These are phyloP conservation scores for Odontothrips loti DNA, from an alignment of 2,888 invertebrate genomes.

Conservation along the genomic window DNA sequence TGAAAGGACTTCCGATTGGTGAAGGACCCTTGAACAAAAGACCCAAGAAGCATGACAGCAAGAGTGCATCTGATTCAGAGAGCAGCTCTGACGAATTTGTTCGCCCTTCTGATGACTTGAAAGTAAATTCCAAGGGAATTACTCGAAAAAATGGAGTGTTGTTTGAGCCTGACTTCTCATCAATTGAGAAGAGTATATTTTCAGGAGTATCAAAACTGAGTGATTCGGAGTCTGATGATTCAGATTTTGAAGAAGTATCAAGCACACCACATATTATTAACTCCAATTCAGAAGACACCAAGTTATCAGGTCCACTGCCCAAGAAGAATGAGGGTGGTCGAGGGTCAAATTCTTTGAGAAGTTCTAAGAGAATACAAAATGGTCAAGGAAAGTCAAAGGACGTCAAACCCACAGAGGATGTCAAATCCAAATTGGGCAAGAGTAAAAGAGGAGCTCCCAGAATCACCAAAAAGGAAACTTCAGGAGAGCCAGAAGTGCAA, in stretches of 20 bases:
- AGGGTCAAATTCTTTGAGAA: background rate
- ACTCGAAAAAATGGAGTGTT: background rate
- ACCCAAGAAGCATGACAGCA: background rate
- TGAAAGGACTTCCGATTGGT: background rate
- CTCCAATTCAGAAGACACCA: background rate
- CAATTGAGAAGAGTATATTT: background rate
- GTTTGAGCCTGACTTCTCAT: background rate
- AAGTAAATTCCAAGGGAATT: background rate
- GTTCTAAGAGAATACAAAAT: background rate
- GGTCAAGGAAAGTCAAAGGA: background rate
- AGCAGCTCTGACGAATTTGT: background rate
- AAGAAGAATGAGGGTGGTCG: background rate
- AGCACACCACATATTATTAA: no score
- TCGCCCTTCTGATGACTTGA: background rate
- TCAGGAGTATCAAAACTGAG: background rate
- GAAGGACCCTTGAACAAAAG: background rate
- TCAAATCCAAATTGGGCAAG: background rate
- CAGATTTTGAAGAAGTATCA: conserved; percentile 24
- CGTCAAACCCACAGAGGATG: background rate
- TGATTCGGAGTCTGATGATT: conserved; percentile 1
- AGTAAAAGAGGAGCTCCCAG: background rate
- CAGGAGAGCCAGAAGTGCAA: no score
- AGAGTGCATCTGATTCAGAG: conserved; percentile 27
- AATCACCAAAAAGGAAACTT: no score
- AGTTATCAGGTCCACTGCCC: background rate